Evolutionary conservation across 2,113 vertebrate genomes (phyloP).

Genomic region (Atlantisia rogersi): DNA sequence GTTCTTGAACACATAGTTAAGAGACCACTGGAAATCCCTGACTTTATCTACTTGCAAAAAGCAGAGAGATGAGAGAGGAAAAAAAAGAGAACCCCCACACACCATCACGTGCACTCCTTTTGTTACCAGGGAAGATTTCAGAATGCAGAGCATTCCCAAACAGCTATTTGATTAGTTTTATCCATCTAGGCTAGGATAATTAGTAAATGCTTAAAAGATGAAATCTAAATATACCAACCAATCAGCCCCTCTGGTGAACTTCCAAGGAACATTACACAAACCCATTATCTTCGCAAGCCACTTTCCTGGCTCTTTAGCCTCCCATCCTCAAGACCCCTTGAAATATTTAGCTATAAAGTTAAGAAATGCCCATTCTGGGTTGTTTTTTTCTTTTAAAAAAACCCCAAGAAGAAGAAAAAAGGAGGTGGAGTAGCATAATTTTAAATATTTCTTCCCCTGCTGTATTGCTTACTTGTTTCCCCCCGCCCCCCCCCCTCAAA

Average conservation of each 20-base stretch:
- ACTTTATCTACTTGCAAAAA: constrained; percentile 32
- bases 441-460: neutral
- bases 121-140: constrained; percentile 35
- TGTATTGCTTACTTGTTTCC: neutral
- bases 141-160: constrained; percentile 66
- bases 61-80: neutral
- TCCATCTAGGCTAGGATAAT: constrained; percentile 65
- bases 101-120: neutral
- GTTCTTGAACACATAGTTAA: neutral
- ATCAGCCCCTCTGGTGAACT: constrained; percentile 58
- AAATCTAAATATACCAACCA: constrained; percentile 75
- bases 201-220: constrained; percentile 73
- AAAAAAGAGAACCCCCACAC: neutral
- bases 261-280: constrained; percentile 55
- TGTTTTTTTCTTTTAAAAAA: too few species aligned
- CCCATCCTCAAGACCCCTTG: neutral
- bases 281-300: constrained; percentile 53
- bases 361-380: neutral
- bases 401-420: neutral
- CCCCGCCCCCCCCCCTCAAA: neutral
- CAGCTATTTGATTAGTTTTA: constrained; percentile 64
- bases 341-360: neutral
- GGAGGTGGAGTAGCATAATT: neutral
- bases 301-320: constrained; percentile 1
- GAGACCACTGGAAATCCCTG: neutral